phyloP scores from a whole-genome alignment of 2,888 invertebrate species.

The Melipona beecheii region DNA sequence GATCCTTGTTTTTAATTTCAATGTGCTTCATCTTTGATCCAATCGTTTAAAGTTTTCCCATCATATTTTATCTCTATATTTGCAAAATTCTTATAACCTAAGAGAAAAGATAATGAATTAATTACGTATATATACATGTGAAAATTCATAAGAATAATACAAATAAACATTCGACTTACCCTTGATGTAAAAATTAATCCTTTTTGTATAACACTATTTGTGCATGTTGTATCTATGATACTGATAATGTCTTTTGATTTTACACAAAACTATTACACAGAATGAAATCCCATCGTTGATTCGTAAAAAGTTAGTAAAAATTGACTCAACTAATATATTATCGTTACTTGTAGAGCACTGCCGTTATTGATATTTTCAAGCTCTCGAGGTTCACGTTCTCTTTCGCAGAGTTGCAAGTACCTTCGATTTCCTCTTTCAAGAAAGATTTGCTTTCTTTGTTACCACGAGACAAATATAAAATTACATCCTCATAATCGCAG shows the following conservation, averaged over 20 bases:
- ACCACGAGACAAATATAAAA: constrained; percentile 34
- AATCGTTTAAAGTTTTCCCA: constrained; percentile 47
- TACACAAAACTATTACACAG: constrained; percentile 11
- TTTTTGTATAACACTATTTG: constrained; percentile 23
- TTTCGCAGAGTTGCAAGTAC: constrained; percentile 9
- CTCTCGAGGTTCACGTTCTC: constrained; percentile 22
- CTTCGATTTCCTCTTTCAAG: constrained; percentile 12
- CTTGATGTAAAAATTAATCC: constrained; percentile 23
- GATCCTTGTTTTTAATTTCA: constrained; percentile 65
- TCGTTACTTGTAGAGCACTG: constrained; percentile 17
- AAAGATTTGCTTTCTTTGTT: constrained; percentile 20
- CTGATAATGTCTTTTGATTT: not conserved
- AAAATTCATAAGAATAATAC: not conserved
- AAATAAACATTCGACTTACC: constrained; percentile 28
- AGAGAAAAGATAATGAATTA: not conserved
- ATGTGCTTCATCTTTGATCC: constrained; percentile 59
- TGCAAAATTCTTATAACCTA: constrained; percentile 27
- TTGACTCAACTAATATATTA: constrained; percentile 18
- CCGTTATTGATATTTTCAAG: constrained; percentile 27
- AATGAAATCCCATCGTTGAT: constrained; percentile 18
- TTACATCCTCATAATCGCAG: constrained; percentile 40
- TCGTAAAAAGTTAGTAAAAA: constrained; percentile 31
- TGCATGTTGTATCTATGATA: constrained; percentile 30
- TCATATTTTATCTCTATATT: constrained; percentile 29
- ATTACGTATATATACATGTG: not conserved